Conservation (phyloP, 1,140 invertebrate genomes). For the Maconellicoccus hirsutus region DNA sequence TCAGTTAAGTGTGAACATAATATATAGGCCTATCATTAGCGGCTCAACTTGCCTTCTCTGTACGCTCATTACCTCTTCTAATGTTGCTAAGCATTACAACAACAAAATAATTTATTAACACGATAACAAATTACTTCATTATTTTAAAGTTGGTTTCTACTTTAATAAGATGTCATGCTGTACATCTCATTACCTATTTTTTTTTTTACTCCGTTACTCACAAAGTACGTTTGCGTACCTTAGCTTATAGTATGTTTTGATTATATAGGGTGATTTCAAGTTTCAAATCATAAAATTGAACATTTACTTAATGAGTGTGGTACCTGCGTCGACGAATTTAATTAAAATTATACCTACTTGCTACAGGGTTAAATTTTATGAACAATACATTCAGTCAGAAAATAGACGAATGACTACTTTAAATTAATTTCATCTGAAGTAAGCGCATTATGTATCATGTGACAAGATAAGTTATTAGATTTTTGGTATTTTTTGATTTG, state of each 20-base stretch:
- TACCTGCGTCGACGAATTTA: neutral
- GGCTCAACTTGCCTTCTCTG: conserved; percentile 16
- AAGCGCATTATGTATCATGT: too few relatives aligned
- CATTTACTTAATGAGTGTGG: neutral
- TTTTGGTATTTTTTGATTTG: too few relatives aligned
- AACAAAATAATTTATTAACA: conserved; percentile 19
- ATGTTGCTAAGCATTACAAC: conserved; percentile 17
- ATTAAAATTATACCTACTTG: neutral
- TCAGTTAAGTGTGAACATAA: conserved; percentile 22
- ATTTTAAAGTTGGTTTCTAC: conserved; percentile 21
- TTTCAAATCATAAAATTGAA: neutral
- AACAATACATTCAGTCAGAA: neutral
- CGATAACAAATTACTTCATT: conserved; percentile 19
- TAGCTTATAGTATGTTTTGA: neutral
- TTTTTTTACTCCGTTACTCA: neutral
- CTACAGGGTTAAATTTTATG: conserved; percentile 5
- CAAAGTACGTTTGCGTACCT: neutral
- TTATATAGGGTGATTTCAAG: neutral
- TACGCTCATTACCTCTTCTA: conserved; percentile 18
- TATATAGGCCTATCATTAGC: conserved; percentile 22
- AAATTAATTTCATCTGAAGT: too few relatives aligned
- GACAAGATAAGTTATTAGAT: too few relatives aligned
- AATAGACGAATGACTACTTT: too few relatives aligned
- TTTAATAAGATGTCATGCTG: conserved; percentile 18
- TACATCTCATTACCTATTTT: conserved; percentile 14